phyloP scores from a whole-genome alignment of 2,113 vertebrate genomes.

The Lophura nycthemera region DNA sequence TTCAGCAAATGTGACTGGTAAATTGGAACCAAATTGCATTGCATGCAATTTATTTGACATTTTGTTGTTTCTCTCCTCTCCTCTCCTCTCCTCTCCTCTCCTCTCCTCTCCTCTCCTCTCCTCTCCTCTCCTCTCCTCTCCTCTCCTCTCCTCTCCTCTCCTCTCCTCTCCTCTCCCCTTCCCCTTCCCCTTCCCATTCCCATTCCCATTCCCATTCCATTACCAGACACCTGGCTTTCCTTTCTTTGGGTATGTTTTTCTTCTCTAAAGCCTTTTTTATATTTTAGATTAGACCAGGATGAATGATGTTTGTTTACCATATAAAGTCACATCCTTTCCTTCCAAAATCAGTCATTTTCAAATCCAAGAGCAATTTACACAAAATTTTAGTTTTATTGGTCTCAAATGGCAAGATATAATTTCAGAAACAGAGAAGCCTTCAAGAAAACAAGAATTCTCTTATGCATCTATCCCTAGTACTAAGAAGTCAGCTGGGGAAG shows the following conservation, averaged over 20 bases:
- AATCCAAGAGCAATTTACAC: conserved; percentile 33
- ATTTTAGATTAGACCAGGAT: neutral
- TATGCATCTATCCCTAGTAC: neutral
- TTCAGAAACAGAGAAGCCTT: conserved; percentile 45
- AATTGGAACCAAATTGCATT: neutral
- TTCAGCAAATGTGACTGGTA: neutral
- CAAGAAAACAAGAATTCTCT: conserved; percentile 39
- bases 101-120: too few species aligned
- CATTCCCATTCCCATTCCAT: too few species aligned
- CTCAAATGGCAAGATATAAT: conserved; percentile 40
- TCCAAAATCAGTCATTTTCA: conserved; percentile 47
- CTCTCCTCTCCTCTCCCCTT: too few species aligned
- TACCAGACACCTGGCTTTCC: neutral
- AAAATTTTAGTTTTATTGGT: conserved; percentile 54
- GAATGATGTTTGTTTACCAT: conserved; percentile 35
- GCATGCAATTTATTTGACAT: neutral
- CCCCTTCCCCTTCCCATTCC: too few species aligned
- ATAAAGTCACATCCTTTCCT: conserved; percentile 22
- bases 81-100: too few species aligned
- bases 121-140: too few species aligned
- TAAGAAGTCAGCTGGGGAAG: conserved; percentile 49
- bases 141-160: too few species aligned
- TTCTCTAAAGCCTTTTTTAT: neutral
- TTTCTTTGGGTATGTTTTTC: neutral
- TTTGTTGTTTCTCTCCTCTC: neutral